Evolutionary conservation across 2,888 invertebrate genomes (phyloP).

Genomic region (Stomorhina lunata): DNA sequence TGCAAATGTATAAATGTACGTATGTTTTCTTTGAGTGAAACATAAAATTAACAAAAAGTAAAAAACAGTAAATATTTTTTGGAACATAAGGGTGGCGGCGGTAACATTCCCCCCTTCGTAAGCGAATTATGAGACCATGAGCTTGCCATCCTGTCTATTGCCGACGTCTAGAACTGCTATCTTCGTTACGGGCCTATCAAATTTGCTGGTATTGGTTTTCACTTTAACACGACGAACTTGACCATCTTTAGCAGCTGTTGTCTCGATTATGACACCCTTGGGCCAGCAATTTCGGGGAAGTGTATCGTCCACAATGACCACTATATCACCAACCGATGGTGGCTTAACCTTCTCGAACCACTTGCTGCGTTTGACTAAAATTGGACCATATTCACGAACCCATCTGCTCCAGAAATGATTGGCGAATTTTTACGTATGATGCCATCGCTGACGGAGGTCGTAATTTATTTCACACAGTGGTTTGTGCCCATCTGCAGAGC

Average conservation of each 20-base stretch:
- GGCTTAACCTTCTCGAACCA: conserved; percentile 42
- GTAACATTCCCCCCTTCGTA: conserved; percentile 52
- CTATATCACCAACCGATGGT: conserved; percentile 18
- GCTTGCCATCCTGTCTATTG: conserved; percentile 23
- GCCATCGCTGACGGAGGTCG: neutral
- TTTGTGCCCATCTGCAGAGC: neutral
- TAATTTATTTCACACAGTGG: neutral
- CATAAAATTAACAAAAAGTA: too few species aligned
- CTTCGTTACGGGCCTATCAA: conserved; percentile 31
- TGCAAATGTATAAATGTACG: too few species aligned
- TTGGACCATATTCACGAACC: conserved; percentile 18
- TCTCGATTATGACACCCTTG: conserved; percentile 26
- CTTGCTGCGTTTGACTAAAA: conserved; percentile 1
- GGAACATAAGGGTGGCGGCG: too few species aligned
- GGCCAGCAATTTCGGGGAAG: conserved; percentile 40
- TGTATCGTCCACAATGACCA: conserved; percentile 32
- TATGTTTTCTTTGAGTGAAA: too few species aligned
- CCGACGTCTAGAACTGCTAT: conserved; percentile 51
- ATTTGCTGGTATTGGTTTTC: conserved; percentile 10
- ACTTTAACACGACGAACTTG: conserved; percentile 46
- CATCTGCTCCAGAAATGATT: conserved; percentile 50
- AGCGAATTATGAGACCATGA: conserved; percentile 30
- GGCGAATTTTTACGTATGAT: conserved; percentile 41
- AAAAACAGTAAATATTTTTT: too few species aligned
- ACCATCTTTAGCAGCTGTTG: conserved; percentile 39